Conservation (phyloP, 37 sponge, comb jelly and placozoan genomes). For the Agelas oroides region DNA sequence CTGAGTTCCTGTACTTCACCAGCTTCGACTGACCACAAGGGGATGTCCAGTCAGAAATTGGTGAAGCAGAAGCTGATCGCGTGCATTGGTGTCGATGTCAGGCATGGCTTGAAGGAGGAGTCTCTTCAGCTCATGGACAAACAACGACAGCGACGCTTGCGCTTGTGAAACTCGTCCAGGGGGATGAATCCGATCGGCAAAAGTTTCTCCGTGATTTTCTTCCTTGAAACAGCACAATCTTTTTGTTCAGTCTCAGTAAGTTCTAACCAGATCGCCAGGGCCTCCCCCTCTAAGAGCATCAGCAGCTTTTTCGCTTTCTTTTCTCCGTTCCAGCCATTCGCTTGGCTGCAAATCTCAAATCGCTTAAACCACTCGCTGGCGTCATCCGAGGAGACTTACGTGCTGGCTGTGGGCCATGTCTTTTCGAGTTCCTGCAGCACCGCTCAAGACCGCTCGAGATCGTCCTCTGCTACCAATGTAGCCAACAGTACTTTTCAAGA, state of each 20-base stretch:
- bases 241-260: no score
- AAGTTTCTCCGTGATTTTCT: no score
- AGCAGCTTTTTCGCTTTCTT: slow-evolving; percentile 30
- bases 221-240: no score
- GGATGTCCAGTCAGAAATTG: slow-evolving; percentile 59
- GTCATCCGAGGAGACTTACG: no score
- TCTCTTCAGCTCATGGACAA: slow-evolving; percentile 49
- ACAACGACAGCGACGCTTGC: slow-evolving; percentile 41
- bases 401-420: no score
- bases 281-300: slow-evolving; percentile 29
- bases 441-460: no score
- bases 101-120: slow-evolving; percentile 69
- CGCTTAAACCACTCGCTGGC: slow-evolving; percentile 13
- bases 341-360: slow-evolving; percentile 22
- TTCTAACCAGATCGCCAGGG: slow-evolving; percentile 30
- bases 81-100: slow-evolving; percentile 25
- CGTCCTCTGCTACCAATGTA: no score
- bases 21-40: not conserved
- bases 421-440: no score
- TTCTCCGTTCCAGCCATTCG: slow-evolving; percentile 24
- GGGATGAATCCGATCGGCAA: slow-evolving; percentile 23
- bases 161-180: slow-evolving; percentile 48
- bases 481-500: no score
- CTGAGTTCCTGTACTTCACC: not conserved
- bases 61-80: slow-evolving; percentile 55